Evolutionary conservation across 2,797 vertebrate genomes (phyloP), one percentile per base, ranked within the genome.

Genomic region (Phrynocephalus guinanensis): DNA sequence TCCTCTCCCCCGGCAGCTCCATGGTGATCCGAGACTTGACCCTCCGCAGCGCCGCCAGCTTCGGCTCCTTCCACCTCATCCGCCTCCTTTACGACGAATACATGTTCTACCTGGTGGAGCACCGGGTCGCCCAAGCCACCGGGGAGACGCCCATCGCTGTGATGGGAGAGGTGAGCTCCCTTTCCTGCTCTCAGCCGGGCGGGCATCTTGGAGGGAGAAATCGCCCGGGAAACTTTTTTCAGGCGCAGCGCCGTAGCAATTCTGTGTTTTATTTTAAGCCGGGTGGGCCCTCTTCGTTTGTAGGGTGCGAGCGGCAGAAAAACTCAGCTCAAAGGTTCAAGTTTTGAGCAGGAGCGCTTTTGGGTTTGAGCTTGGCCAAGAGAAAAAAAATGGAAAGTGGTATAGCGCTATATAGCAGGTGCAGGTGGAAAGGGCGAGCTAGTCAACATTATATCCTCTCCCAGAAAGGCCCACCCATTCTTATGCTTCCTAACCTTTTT

Each of bases 101-200:
- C 97, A 99, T 99, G 99, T 99, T 99, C 93, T 99, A 99, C 95
- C 97, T 99, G 97, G 98, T 99, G 83, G 99, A 99, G 90, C 98
- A 99, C 66, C 98, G 98, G 0, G 98, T 99, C 11, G 99, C 99
- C 52, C 97, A 98, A 95, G 99, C 98, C 1, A 99, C 98, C 0
- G 99, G 99, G 66, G 98, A 99, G 95, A 99, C 98, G 0, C 99
- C 99, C 0, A 99, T 99, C 0, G 99, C 99, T 0, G 98, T 99
- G n/a, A 99, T 99, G 99, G 99, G 98, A 89, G 98, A 99, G 98
- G 99, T 99, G 92, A 96, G 97, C 72, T 0, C 0, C 80, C 60
- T 63, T 8, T 5, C 1, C 38, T 44, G 38, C 38, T 44, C 38
- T 38, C 20, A 13, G 2, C 56, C 20, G n/a, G 30, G 79, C 3